Evolutionary conservation across 1,140 invertebrate species (phyloP), one percentile per base, ranked within the genome.

Genomic region (Polypedilum pembai): DNA sequence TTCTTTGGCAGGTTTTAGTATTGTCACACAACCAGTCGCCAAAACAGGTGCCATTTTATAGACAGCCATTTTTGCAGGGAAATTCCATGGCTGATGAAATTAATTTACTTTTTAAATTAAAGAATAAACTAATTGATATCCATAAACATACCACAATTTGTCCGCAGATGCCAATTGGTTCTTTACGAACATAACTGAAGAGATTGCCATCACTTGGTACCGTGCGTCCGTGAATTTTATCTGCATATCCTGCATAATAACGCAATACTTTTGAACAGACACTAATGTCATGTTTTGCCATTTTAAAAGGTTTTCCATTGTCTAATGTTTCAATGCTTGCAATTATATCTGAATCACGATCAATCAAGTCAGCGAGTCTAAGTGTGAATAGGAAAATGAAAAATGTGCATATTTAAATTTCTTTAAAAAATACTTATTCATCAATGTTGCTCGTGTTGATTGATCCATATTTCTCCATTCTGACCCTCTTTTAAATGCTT

Each of bases 1-100:
- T 79, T 92, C 91, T 80, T 93, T 91, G 0, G 92, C 91, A 10
- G 90, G 88, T 78, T 92, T 93, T 76, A 90, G 77, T 8, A 93
- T 86, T 7, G 89, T 79, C 12, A 85, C 87, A 77, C 87, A 88
- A 2, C 89, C 88, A 75, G 84, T 82, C 33, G 87, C 84, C 20
- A 91, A 77, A 20, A 90, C 90, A 18, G 91, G 90, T 1, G 83
- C 90, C 78, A 89, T 85, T 80, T 18, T 66, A 76, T 80, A 80
- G 75, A 80, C 90, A 73, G 89, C 83, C 77, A 91, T 91, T 85
- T 89, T 40, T 12, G 82, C 82, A n/a, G 82, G 82, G 45, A 79
- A 78, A 66, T 33, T 33, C 24, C 24, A 33, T 5, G 24, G 24
- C 24, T 33, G 24, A 33, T 33, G 5, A 33, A 3, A 33, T 3